These are phyloP conservation scores for Tryphoninae sp. DNA, from an alignment of 2,888 invertebrate species.

Conservation along the genomic window DNA sequence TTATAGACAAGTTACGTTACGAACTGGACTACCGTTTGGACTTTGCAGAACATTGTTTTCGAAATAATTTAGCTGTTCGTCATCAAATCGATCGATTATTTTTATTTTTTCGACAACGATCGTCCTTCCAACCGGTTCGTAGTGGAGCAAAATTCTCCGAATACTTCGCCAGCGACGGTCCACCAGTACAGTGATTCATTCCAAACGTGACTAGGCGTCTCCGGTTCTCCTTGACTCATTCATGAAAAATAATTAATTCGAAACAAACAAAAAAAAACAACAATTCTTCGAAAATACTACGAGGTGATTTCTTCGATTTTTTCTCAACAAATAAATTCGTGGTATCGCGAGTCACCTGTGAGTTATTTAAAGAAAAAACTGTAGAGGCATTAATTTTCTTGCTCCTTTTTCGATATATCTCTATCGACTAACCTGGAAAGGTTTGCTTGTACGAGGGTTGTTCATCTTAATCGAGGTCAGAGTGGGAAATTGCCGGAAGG, in stretches of 20 bases:
- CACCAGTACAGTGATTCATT: constrained; percentile 24
- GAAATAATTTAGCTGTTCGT: background rate
- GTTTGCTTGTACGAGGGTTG: background rate
- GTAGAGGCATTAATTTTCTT: no score
- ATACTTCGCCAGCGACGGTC: background rate
- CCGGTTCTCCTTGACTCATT: constrained; percentile 26
- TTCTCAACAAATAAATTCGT: background rate
- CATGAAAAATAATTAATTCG: constrained; percentile 2
- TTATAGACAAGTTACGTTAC: background rate
- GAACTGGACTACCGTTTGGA: background rate
- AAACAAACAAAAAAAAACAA: background rate
- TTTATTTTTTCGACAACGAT: background rate
- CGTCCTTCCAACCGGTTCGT: background rate
- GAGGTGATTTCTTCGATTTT: background rate
- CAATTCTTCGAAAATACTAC: constrained; percentile 1
- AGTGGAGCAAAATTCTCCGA: constrained; percentile 3
- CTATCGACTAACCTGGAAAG: constrained; percentile 2
- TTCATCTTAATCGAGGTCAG: constrained; percentile 13
- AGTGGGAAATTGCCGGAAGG: constrained; percentile 26
- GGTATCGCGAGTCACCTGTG: background rate
- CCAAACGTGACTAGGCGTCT: background rate
- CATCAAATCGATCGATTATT: background rate
- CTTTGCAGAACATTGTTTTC: background rate
- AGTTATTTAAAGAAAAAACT: background rate
- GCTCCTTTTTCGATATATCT: background rate